phyloP scores from a whole-genome alignment of 1,140 invertebrate genomes.

The Drosophila murphyi region DNA sequence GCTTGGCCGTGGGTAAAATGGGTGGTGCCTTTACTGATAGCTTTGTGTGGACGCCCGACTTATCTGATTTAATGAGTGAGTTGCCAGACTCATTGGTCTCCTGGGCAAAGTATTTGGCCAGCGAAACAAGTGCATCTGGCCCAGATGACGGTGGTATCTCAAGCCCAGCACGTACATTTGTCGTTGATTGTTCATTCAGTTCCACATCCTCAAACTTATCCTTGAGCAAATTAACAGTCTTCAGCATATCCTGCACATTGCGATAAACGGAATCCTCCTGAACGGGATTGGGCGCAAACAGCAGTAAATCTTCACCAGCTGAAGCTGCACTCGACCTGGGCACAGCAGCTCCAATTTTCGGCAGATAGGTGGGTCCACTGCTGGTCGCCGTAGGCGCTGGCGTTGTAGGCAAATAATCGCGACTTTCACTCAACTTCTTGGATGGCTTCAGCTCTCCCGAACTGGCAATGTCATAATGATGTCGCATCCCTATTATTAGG shows the following conservation, averaged over 20 bases:
- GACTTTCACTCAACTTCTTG: conserved; percentile 52
- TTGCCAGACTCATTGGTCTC: conserved; percentile 86
- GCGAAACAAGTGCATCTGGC: conserved; percentile 90
- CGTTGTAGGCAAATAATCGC: conserved; percentile 69
- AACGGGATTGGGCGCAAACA: conserved; percentile 70
- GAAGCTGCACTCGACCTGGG: conserved; percentile 53
- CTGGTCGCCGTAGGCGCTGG: conserved; percentile 60
- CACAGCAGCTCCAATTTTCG: conserved; percentile 48
- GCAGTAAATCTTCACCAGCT: conserved; percentile 62
- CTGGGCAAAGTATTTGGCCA: conserved; percentile 91
- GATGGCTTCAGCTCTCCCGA: conserved; percentile 54
- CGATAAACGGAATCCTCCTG: conserved; percentile 77
- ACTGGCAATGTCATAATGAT: conserved; percentile 69
- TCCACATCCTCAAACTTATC: conserved; percentile 73
- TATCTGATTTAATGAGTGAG: conserved; percentile 45
- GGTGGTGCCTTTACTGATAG: conserved; percentile 50
- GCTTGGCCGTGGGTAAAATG: conserved; percentile 52
- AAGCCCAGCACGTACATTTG: conserved; percentile 86
- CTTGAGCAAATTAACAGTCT: conserved; percentile 83
- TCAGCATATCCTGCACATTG: conserved; percentile 85
- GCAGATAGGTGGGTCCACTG: conserved; percentile 78
- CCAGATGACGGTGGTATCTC: conserved; percentile 89
- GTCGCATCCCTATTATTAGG: conserved; percentile 75
- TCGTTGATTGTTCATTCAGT: conserved; percentile 48
- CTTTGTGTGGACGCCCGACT: conserved; percentile 49